Percentiles rank a stretch among this genome's conserved stretches.
Conservation (phyloP, 2,113 vertebrate species). For the Carassius carassius region DNA sequence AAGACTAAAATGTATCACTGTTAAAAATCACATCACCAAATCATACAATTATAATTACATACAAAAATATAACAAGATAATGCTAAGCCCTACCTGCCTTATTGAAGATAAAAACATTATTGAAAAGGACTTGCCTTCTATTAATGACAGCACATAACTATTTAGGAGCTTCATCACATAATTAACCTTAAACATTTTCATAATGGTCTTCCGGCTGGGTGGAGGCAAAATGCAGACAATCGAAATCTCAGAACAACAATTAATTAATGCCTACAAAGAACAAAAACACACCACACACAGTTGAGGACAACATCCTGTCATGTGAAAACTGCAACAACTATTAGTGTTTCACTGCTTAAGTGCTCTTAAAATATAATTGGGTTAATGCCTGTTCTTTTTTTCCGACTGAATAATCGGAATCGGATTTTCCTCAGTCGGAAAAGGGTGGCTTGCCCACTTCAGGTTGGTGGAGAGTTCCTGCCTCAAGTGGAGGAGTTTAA, state of each 20-base stretch:
- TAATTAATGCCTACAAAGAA: constrained; percentile 2
- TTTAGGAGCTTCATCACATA: constrained; percentile 2
- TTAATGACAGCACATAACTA: neutral
- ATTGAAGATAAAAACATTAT: neutral
- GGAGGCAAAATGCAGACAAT: constrained; percentile 2
- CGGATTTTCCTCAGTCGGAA: too few species aligned
- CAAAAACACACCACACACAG: constrained; percentile 14
- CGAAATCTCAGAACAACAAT: neutral
- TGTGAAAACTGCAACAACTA: neutral
- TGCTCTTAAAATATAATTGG: neutral
- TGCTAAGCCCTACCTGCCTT: neutral
- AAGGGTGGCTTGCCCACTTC: too few species aligned
- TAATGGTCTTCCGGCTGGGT: neutral
- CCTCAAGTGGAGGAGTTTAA: too few species aligned
- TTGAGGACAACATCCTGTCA: neutral
- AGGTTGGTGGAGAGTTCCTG: too few species aligned
- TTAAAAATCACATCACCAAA: neutral
- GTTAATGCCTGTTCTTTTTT: neutral
- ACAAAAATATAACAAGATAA: neutral
- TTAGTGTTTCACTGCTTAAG: neutral
- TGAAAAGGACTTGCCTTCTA: neutral
- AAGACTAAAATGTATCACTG: neutral
- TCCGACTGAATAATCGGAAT: too few species aligned
- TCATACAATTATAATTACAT: neutral
- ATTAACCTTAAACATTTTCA: constrained; percentile 12